Base-by-base conservation (phyloP, 2,113 vertebrate genomes). In the Patagioenas fasciata region DNA sequence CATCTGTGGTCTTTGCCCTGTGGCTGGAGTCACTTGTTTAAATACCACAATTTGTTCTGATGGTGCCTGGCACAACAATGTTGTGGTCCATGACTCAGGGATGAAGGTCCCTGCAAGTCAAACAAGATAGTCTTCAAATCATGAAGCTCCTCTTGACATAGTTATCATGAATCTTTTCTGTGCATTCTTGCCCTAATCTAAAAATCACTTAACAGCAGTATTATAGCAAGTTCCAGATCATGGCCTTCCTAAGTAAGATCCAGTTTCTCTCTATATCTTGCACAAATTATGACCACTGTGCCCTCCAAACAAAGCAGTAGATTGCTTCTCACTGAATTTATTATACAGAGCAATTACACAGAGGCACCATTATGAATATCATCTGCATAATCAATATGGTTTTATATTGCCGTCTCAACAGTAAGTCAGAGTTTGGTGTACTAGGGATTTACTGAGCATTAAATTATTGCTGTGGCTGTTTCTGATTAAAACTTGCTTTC, bases 321-420 rank as follows among this genome's bases (percentile, higher is more conserved):
- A 91, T 85, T 88, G 51, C 88, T 83, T 54, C 42, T 91, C 21
- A 31, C 82, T 50, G 48, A 72, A 74, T 91, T 80, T 91, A 84
- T 93, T 91, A 38, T n/a, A 80, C 21, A 36, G 32, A 88, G 15
- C 32, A 85, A 78, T 91, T 88, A 78, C 32, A 64, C 56, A 48
- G 75, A 91, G 58, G 32, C 15, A 78, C 42, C 16, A 29, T 86
- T 93, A 88, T 91, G 90, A 94, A 78, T 91, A 90, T 91, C 7
- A 82, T 94, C 66, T 85, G 64, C 87, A 89, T 96, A 91, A 91
- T 83, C 56, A 2, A 80, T 94, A 74, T 56, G 67, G 15, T 38
- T 85, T 93, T 91, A 64, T 74, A 67, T 24, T 91, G 75, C 82
- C 88, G 20, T 77, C 71, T 96, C 71, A 95, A 77, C 36, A 47